A percentile compares a stretch with the other conserved stretches of the same genome.
These are phyloP conservation scores for Hoplostethus atlanticus DNA, from an alignment of 2,797 vertebrate genomes.

Conservation along the genomic window DNA sequence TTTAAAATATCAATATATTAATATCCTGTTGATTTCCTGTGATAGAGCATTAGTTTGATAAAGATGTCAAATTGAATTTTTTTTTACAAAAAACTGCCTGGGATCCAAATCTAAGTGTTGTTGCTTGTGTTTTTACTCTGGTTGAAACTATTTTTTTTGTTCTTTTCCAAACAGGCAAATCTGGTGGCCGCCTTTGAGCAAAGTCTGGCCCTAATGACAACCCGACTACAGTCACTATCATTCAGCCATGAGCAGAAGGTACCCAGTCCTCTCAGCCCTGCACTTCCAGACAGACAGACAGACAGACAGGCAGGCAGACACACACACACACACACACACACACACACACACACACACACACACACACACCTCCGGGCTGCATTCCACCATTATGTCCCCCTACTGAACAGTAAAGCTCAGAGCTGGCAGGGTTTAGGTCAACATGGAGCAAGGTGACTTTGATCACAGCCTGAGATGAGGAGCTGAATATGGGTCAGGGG, in stretches of 20 bases:
- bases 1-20: neutral
- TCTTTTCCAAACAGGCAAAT: conserved; percentile 87
- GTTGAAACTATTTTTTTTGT: conserved; percentile 10
- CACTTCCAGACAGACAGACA: neutral
- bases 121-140: neutral
- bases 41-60: neutral
- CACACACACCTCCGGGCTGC: conserved; percentile 40
- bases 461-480: conserved; percentile 53
- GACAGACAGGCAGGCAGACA: neutral
- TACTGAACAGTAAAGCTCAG: conserved; percentile 18
- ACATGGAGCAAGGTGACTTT: conserved; percentile 48
- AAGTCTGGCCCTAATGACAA: conserved; percentile 95
- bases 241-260: conserved; percentile 96
- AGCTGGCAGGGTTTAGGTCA: conserved; percentile 10
- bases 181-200: conserved; percentile 97
- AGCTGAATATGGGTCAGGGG: conserved; percentile 62
- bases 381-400: conserved; percentile 25
- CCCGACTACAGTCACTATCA: conserved; percentile 92
- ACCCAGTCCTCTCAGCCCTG: conserved; percentile 16
- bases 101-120: no score
- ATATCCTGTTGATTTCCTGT: neutral
- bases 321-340: conserved; percentile 34
- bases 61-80: neutral
- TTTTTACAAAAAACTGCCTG: no score
- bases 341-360: conserved; percentile 33